phyloP scores from a whole-genome alignment of 2,113 vertebrate species.

The Ceyx margarethae region DNA sequence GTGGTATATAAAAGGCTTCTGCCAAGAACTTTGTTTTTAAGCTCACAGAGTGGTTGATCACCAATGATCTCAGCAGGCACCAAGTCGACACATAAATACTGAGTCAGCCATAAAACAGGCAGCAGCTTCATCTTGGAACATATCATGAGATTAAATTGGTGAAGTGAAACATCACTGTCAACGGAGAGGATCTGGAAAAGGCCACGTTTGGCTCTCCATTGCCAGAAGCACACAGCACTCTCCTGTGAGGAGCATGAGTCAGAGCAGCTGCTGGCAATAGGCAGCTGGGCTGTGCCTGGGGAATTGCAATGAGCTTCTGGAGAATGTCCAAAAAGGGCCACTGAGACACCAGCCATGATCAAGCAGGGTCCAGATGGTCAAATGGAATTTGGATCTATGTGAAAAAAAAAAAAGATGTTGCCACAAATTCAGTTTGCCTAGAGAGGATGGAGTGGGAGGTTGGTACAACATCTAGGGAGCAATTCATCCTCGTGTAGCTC shows the following conservation, averaged over 20 bases:
- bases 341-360: not conserved
- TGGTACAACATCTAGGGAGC: not conserved
- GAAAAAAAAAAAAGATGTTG: not conserved
- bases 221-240: not conserved
- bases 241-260: not conserved
- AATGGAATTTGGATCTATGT: not conserved
- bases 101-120: not conserved
- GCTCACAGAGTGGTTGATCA: not conserved
- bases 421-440: not conserved
- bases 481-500: not conserved
- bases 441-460: not conserved
- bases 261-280: not conserved
- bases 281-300: not conserved
- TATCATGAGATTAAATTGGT: not conserved
- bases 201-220: not conserved
- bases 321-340: not conserved
- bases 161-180: conserved; percentile 15
- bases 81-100: not conserved
- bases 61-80: not conserved
- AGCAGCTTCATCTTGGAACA: not conserved
- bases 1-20: not conserved
- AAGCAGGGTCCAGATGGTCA: not conserved
- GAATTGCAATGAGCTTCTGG: not conserved
- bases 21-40: not conserved
- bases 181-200: not conserved